A percentile compares a stretch with the other conserved stretches of the same genome.
Conservation (phyloP, 2,888 invertebrate genomes). For the Calephelis perditalis region DNA sequence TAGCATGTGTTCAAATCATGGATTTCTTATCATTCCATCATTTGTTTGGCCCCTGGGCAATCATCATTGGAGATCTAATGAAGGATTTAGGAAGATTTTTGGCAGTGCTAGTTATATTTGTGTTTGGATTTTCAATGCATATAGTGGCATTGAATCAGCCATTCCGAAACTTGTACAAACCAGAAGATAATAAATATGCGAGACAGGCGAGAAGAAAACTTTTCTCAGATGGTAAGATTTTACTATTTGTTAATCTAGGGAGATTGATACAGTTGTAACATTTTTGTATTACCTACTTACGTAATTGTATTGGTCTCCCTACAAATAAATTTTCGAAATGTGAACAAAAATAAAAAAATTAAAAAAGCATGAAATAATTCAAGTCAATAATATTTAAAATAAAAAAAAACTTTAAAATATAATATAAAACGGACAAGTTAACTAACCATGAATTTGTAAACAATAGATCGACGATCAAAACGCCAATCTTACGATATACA, state of each 20-base stretch:
- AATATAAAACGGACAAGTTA: background rate
- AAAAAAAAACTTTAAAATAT: background rate
- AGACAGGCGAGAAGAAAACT: conserved; percentile 72
- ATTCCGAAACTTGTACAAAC: conserved; percentile 83
- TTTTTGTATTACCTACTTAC: background rate
- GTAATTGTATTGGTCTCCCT: conserved; percentile 1
- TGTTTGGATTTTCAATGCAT: conserved; percentile 98
- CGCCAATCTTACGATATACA: conserved; percentile 60
- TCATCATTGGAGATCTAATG: conserved; percentile 97
- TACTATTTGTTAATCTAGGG: conserved; percentile 27
- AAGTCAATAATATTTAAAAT: background rate
- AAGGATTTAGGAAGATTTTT: conserved; percentile 97
- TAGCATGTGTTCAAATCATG: conserved; percentile 98
- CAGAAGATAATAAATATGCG: conserved; percentile 79
- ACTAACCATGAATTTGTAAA: conserved; percentile 19
- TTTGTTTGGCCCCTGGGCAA: conserved; percentile 99
- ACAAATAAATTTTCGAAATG: background rate
- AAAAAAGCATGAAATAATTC: background rate
- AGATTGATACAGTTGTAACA: background rate
- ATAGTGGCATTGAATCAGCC: conserved; percentile 98
- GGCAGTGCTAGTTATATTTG: conserved; percentile 97
- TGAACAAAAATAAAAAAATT: background rate
- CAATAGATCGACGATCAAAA: conserved; percentile 65
- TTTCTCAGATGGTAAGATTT: conserved; percentile 86
- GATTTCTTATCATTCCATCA: conserved; percentile 99